phyloP scores from a whole-genome alignment of 2,113 vertebrate genomes.

The Xenopus tropicalis region UCB_Xtro_10.0 CM004446.2:64390501-64391000 shows the following conservation, averaged over 20 bases:
- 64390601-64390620: conserved; percentile 15
- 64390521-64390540: conserved; percentile 13
- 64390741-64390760: neutral
- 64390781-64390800: neutral
- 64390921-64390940: too few relatives aligned
- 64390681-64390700: conserved; percentile 10
- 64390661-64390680: neutral
- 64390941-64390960: too few relatives aligned
- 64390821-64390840: conserved; percentile 9
- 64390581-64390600: neutral
- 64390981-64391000: too few relatives aligned
- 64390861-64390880: neutral
- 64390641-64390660: neutral
- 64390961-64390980: too few relatives aligned
- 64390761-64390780: conserved; percentile 16
- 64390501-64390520: conserved; percentile 11
- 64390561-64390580: conserved; percentile 6
- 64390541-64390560: neutral
- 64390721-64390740: conserved; percentile 19
- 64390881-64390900: neutral
- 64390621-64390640: neutral
- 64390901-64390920: neutral
- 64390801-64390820: conserved; percentile 8
- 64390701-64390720: neutral
- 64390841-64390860: conserved; percentile 8